phyloP scores from a whole-genome alignment of 2,113 vertebrate genomes.

The Arothron firmamentum region DNA sequence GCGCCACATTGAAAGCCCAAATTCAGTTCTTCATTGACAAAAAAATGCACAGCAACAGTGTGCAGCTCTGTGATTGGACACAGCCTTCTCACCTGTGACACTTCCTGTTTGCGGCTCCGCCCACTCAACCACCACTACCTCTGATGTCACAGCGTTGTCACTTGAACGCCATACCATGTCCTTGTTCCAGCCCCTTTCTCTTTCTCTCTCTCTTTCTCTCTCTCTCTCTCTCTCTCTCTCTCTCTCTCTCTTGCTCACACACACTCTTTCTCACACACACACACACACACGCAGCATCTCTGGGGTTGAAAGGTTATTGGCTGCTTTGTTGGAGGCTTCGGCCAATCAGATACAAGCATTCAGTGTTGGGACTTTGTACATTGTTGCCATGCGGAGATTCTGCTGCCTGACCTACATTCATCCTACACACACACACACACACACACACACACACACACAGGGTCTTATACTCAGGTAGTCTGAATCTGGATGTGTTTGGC shows the following conservation, averaged over 20 bases:
- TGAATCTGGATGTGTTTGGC: constrained; percentile 30
- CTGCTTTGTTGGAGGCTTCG: constrained; percentile 59
- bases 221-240: no score
- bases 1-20: background rate
- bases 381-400: constrained; percentile 77
- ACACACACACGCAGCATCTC: constrained; percentile 12
- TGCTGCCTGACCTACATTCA: constrained; percentile 65
- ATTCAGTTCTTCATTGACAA: background rate
- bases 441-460: constrained; percentile 1
- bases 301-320: constrained; percentile 75
- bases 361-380: constrained; percentile 69
- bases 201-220: no score
- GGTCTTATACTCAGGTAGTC: background rate
- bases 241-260: background rate
- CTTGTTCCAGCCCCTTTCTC: background rate
- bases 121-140: constrained; percentile 4
- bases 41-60: constrained; percentile 22
- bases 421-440: constrained; percentile 5
- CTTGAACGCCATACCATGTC: background rate
- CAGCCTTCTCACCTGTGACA: constrained; percentile 2
- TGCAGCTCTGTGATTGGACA: constrained; percentile 32
- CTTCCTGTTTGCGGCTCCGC: constrained; percentile 9
- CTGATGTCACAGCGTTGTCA: constrained; percentile 23
- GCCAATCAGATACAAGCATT: constrained; percentile 67
- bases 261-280: background rate